A percentile compares a stretch with the other conserved stretches of the same genome.
These are phyloP conservation scores for Heliothis subflexa DNA, from an alignment of 1,140 invertebrate species.

Conservation along the genomic window DNA sequence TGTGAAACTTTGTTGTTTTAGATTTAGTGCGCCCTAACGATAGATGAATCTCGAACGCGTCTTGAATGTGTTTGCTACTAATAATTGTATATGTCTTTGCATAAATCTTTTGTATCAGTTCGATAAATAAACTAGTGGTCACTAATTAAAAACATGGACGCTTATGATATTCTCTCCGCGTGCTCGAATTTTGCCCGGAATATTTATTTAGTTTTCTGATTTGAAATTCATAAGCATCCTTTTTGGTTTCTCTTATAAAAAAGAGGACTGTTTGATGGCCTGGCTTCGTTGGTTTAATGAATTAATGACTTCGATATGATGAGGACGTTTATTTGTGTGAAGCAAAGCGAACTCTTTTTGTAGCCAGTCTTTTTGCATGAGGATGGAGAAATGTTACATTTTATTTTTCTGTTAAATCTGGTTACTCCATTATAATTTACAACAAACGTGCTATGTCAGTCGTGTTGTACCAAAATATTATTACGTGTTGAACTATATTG, in stretches of 20 bases:
- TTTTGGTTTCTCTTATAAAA: neutral
- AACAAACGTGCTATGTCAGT: too few relatives aligned
- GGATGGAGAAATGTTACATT: too few relatives aligned
- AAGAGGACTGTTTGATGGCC: conserved; percentile 4
- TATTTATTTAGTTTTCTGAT: conserved; percentile 23
- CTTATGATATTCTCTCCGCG: neutral
- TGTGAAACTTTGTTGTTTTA: conserved; percentile 39
- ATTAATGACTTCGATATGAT: conserved; percentile 3
- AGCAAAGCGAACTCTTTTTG: too few relatives aligned
- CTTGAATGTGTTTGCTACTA: conserved; percentile 9
- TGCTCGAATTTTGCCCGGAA: neutral
- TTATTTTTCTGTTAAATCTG: too few relatives aligned
- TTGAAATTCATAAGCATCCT: conserved; percentile 13
- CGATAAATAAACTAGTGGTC: neutral
- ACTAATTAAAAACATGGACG: conserved; percentile 1
- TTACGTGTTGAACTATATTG: too few relatives aligned
- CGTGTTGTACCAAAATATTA: too few relatives aligned
- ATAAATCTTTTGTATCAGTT: neutral
- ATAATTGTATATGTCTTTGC: neutral
- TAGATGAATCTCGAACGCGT: neutral
- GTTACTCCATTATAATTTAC: too few relatives aligned
- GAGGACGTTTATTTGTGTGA: neutral
- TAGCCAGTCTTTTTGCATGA: too few relatives aligned
- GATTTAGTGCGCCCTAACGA: conserved; percentile 5
- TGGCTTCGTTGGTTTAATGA: conserved; percentile 3